Evolutionary conservation across 2,797 vertebrate species (phyloP), one percentile per base, ranked within the genome.

Genomic region (Centroberyx gerrardi): DNA sequence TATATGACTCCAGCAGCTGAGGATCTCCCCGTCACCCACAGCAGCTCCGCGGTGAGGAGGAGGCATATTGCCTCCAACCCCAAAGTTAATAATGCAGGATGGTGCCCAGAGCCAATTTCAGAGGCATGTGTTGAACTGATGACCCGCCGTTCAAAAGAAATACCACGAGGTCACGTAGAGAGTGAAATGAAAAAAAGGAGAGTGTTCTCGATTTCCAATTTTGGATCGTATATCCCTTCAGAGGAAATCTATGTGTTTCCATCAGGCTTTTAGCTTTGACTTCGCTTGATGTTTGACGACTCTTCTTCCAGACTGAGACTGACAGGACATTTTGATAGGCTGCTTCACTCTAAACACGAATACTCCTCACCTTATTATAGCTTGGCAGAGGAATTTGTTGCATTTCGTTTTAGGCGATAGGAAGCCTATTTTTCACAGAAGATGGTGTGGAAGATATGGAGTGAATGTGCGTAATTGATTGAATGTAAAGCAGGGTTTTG

Each of bases 91-190:
- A 88, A 90, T 67, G 77, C 63, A 66, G 73, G 60, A 61, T 0
- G 71, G 53, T 72, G 85, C 76, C 72, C 63, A 74, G 55, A 82
- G 78, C 85, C 77, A 76, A 81, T 86, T 72, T 81, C 81, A 76
- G 76, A 83, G 85, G 72, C 64, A 54, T 74, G 65, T 58, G 77
- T 59, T 93, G 83, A 92, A 90, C 89, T 75, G 82, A 82, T 90
- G 81, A 91, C 86, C 87, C 60, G 65, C 55, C 60, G 68, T 46
- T 75, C 40, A 64, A 36, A 68, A 69, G 55, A 66, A 72, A 78
- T 12, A 55, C 48, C 5, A 36, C 0, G 63, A 76, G 84, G 81
- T 88, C 54, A 74, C 17, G 0, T 28, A 70, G 49, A 49, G 84
- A 72, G 60, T 10, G 66, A 56, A 36, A 62, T 71, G n/a, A 22